Percentiles rank a stretch among this genome's conserved stretches.
These are phyloP conservation scores for Siniperca obscura DNA, from an alignment of 2,797 vertebrate genomes.

Conservation along the genomic window DNA sequence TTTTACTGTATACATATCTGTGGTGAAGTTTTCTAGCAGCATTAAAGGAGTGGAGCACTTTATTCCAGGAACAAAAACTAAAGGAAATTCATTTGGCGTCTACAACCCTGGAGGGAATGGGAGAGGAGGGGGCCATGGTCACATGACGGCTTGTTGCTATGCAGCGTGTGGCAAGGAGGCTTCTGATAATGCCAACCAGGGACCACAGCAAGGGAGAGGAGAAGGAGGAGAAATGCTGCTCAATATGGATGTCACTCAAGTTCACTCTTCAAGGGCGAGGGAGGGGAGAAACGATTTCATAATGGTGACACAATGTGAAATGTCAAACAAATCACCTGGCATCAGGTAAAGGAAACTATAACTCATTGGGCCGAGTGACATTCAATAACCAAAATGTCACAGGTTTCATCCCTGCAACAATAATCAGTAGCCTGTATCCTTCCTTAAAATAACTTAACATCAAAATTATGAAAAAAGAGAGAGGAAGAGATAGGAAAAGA, in stretches of 20 bases:
- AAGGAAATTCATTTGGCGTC: constrained; percentile 22
- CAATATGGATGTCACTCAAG: constrained; percentile 40
- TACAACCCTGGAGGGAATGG: constrained; percentile 33
- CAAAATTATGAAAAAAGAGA: background rate
- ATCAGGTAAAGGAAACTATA: background rate
- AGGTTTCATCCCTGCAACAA: background rate
- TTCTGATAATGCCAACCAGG: constrained; percentile 38
- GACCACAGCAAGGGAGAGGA: constrained; percentile 33
- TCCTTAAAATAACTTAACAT: background rate
- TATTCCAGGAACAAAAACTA: background rate
- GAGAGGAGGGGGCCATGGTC: constrained; percentile 43
- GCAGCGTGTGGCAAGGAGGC: constrained; percentile 56
- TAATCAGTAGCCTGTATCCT: background rate
- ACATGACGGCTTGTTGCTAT: constrained; percentile 70
- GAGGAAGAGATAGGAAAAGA: too few relatives aligned
- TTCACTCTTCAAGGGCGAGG: constrained; percentile 18
- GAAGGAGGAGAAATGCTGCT: constrained; percentile 11
- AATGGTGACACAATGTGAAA: constrained; percentile 16
- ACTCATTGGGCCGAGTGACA: background rate
- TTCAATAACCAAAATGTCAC: background rate
- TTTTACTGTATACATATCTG: background rate
- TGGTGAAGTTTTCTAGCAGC: background rate
- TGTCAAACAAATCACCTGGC: background rate
- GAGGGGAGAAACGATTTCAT: background rate
- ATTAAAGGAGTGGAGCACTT: background rate